Evolutionary conservation across 2,797 vertebrate species (phyloP), one percentile per base, ranked within the genome.

Genomic region (Myripristis jacobus): DNA sequence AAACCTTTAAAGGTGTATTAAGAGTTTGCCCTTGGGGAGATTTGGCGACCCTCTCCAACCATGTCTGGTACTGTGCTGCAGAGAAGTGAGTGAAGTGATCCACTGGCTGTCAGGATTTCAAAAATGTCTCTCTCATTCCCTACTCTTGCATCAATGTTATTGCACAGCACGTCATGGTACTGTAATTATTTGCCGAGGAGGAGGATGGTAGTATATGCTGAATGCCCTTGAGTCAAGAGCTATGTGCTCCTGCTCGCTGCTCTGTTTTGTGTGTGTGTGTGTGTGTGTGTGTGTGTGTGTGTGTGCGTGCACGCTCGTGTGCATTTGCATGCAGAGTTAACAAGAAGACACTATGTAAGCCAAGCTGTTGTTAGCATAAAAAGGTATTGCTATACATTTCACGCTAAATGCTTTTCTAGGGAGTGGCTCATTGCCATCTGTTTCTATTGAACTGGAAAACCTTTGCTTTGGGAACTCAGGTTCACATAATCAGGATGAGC

Each of bases 351-450:
- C 62, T 44, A 69, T 66, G 60, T 67, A 60, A 76, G 60, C 66
- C 60, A 62, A 73, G 22, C 58, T 38, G 31, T 38, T 47, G 27
- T 68, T 34, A 47, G 72, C 55, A 46, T 71, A 24, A 68, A 1
- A 67, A 62, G 44, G 56, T 5, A 3, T 57, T 41, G 6, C 6
- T 7, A 43, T 24, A 9, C 64, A 41, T 59, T 18, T 60, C 61
- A 67, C 47, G 51, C 36, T 53, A 31, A 53, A 79, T 15, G 41
- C 24, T 34, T 80, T 77, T 25, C 24, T 44, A 65, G 29, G 34
- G 67, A 53, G 58, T 18, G 4, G 4, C 56, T 71, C 19, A 60
- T 27, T 6, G 67, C 79, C 84, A 87, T 85, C 84, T 88, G 88
- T 69, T 51, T 80, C 43, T 21, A 38, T 48, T 77, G 59, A 77